Conservation (phyloP, 2,888 invertebrate genomes). For the Orthosia gothica region DNA sequence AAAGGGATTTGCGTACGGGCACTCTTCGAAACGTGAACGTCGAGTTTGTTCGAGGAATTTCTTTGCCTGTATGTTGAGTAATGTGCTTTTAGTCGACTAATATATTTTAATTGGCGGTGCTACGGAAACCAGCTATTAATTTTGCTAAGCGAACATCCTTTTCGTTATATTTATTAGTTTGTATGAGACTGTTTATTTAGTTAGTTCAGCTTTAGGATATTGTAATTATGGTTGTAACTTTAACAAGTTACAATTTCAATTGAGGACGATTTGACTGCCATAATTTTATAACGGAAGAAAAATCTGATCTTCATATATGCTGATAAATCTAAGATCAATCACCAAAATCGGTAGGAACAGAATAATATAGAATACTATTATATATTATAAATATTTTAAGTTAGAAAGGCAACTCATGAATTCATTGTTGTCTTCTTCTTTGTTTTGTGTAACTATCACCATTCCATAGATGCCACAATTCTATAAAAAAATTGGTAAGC, state of each 20-base stretch:
- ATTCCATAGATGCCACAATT: neutral
- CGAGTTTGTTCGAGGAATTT: conserved; percentile 70
- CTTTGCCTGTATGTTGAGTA: conserved; percentile 69
- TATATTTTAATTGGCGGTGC: conserved; percentile 73
- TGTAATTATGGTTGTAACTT: neutral
- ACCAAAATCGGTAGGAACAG: neutral
- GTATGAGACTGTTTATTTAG: conserved; percentile 9
- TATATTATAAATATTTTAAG: too few species aligned
- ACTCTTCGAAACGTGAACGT: conserved; percentile 72
- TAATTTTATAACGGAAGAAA: neutral
- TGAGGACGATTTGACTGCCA: neutral
- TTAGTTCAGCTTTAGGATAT: neutral
- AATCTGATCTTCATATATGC: neutral
- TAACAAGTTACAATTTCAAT: neutral
- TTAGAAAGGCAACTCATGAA: too few species aligned
- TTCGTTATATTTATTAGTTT: conserved; percentile 47
- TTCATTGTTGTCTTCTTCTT: too few species aligned
- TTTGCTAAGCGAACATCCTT: conserved; percentile 49
- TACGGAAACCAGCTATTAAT: conserved; percentile 66
- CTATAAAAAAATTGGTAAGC: too few species aligned
- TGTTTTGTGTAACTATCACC: neutral
- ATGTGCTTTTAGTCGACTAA: conserved; percentile 71
- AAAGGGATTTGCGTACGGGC: conserved; percentile 78
- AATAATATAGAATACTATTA: too few species aligned
- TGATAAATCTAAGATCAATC: neutral